Percentiles rank a stretch among this genome's conserved stretches.
Conservation (phyloP, 1,140 invertebrate genomes). For the Drosophila sproati region DNA sequence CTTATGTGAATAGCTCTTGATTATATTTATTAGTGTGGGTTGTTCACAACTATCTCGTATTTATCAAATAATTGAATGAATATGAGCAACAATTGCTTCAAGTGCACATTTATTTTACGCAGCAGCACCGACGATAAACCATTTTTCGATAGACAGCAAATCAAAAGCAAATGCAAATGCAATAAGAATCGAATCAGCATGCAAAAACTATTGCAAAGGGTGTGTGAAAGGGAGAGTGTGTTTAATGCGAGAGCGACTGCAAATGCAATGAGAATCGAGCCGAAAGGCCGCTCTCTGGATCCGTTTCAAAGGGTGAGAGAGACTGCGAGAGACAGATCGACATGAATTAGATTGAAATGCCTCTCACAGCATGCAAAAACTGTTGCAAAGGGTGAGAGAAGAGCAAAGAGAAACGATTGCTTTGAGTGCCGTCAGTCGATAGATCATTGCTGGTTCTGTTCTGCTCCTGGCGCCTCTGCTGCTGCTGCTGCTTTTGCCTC, state of each 20-base stretch:
- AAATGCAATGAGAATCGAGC: constrained; percentile 5
- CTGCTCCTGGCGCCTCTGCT: constrained; percentile 12
- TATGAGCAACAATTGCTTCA: constrained; percentile 21
- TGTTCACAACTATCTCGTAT: constrained; percentile 25
- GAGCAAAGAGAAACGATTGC: too few relatives aligned
- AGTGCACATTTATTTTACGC: constrained; percentile 44
- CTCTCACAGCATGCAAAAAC: too few relatives aligned
- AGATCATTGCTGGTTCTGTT: constrained; percentile 25
- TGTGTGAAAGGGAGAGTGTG: not conserved
- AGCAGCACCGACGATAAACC: constrained; percentile 29
- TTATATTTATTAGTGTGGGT: constrained; percentile 13
- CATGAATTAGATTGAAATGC: too few relatives aligned
- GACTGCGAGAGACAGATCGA: too few relatives aligned
- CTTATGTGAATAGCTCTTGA: not conserved
- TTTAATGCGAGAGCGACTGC: not conserved
- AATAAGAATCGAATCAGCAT: constrained; percentile 5
- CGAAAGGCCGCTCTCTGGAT: too few relatives aligned
- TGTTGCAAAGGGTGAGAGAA: too few relatives aligned
- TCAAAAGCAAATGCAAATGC: constrained; percentile 3
- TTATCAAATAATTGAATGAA: constrained; percentile 21
- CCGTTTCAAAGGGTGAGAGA: too few relatives aligned
- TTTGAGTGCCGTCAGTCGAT: not conserved
- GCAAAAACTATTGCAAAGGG: constrained; percentile 11
- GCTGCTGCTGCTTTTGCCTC: constrained; percentile 4
- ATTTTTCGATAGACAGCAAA: constrained; percentile 18